Evolutionary conservation across 2,888 invertebrate species (phyloP).

Genomic region (Branchinecta sandiegonensis): DNA sequence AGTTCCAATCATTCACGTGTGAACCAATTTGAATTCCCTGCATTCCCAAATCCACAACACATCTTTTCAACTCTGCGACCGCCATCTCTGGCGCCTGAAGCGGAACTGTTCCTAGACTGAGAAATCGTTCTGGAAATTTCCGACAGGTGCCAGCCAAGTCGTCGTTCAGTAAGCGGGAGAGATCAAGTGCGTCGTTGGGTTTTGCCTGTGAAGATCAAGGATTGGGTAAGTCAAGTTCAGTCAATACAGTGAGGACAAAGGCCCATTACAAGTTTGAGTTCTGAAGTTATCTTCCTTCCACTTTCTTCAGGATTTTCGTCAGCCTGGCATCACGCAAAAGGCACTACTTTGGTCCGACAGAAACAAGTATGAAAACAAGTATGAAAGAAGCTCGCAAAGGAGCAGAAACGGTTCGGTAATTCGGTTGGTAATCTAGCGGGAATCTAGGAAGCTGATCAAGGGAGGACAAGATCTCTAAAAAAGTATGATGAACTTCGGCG

Average conservation of each 20-base stretch:
- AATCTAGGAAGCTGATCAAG: too few species aligned
- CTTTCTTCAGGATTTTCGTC: too few species aligned
- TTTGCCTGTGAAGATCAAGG: slow-evolving; percentile 36
- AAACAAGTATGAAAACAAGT: too few species aligned
- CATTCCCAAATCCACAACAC: slow-evolving; percentile 36
- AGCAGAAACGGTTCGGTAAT: too few species aligned
- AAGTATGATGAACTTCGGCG: too few species aligned
- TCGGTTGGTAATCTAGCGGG: too few species aligned
- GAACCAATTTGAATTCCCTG: slow-evolving; percentile 42
- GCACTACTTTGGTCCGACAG: too few species aligned
- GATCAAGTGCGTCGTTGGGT: slow-evolving; percentile 38
- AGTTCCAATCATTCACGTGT: slow-evolving; percentile 42
- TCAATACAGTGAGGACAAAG: neutral
- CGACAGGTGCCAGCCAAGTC: slow-evolving; percentile 38
- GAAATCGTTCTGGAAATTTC: slow-evolving; percentile 36
- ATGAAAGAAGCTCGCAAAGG: too few species aligned
- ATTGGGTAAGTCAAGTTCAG: neutral
- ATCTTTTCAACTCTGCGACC: slow-evolving; percentile 39
- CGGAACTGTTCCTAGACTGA: slow-evolving; percentile 42
- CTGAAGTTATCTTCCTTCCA: too few species aligned
- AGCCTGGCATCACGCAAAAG: too few species aligned
- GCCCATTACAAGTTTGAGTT: too few species aligned
- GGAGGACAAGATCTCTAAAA: too few species aligned
- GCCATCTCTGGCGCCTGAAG: slow-evolving; percentile 40
- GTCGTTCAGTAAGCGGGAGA: slow-evolving; percentile 40